phyloP scores from a whole-genome alignment of 2,888 invertebrate species.

The Andrena flavipes region DNA sequence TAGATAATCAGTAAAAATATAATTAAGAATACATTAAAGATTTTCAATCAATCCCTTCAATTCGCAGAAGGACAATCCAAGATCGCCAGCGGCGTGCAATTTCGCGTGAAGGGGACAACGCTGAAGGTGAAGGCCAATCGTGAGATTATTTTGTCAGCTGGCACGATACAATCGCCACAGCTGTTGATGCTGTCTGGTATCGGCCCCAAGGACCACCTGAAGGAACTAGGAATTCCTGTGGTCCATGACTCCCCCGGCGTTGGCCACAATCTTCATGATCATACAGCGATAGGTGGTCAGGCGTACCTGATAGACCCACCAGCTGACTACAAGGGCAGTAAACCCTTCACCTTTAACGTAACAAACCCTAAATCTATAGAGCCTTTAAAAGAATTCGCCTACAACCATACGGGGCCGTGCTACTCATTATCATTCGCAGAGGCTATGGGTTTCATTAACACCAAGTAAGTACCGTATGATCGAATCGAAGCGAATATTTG shows the following conservation, averaged over 20 bases:
- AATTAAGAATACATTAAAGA: no score
- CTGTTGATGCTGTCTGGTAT: slow-evolving; percentile 94
- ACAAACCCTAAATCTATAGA: not conserved
- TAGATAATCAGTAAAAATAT: no score
- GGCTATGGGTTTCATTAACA: slow-evolving; percentile 49
- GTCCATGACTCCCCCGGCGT: slow-evolving; percentile 90
- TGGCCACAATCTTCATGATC: slow-evolving; percentile 93
- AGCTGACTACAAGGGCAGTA: not conserved
- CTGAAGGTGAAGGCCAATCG: slow-evolving; percentile 86
- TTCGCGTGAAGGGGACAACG: slow-evolving; percentile 86
- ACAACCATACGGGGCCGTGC: not conserved
- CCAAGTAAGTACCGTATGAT: slow-evolving; percentile 43
- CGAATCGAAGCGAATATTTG: not conserved
- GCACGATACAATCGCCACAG: slow-evolving; percentile 93
- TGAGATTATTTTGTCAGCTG: slow-evolving; percentile 95
- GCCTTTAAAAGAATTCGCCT: slow-evolving; percentile 1
- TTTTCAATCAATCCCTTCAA: no score
- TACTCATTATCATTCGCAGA: not conserved
- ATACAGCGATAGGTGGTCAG: slow-evolving; percentile 92
- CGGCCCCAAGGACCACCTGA: slow-evolving; percentile 89
- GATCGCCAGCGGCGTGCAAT: slow-evolving; percentile 89
- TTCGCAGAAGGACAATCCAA: slow-evolving; percentile 85
- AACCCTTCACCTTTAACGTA: slow-evolving; percentile 13
- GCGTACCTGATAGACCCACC: slow-evolving; percentile 87
- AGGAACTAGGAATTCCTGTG: slow-evolving; percentile 87